Evolutionary conservation across 2,797 vertebrate species (phyloP).

Genomic region (Chaunax sp.): DNA sequence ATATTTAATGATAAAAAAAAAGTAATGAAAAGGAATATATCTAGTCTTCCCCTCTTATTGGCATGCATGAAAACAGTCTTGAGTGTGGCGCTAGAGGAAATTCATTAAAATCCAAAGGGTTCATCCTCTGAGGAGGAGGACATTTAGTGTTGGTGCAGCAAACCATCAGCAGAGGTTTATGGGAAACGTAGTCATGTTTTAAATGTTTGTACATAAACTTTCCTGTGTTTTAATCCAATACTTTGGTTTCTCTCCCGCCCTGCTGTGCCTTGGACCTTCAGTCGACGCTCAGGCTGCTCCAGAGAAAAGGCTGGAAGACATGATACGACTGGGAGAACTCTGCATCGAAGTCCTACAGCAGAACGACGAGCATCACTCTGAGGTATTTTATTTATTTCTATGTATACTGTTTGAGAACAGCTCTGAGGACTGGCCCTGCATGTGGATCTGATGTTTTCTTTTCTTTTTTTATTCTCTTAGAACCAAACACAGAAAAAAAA

Average conservation of each 20-base stretch:
- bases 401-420: not conserved
- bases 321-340: conserved; percentile 92
- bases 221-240: not conserved
- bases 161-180: conserved; percentile 1
- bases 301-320: conserved; percentile 90
- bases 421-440: too few relatives aligned
- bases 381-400: conserved; percentile 79
- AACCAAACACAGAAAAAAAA: not conserved
- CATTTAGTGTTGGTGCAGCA: too few relatives aligned
- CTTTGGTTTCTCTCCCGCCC: not conserved
- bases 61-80: too few relatives aligned
- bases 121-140: not conserved
- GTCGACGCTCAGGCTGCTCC: conserved; percentile 85
- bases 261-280: conserved; percentile 17
- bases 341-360: conserved; percentile 97
- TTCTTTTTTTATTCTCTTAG: too few relatives aligned
- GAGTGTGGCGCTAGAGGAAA: too few relatives aligned
- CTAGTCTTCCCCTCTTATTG: too few relatives aligned
- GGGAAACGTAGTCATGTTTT: conserved; percentile 2
- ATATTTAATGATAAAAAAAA: too few relatives aligned
- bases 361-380: conserved; percentile 97
- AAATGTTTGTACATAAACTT: too few relatives aligned
- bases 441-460: too few relatives aligned
- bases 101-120: too few relatives aligned
- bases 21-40: too few relatives aligned